Conservation (phyloP, 2,888 invertebrate species). For the Epirrita christyi region DNA sequence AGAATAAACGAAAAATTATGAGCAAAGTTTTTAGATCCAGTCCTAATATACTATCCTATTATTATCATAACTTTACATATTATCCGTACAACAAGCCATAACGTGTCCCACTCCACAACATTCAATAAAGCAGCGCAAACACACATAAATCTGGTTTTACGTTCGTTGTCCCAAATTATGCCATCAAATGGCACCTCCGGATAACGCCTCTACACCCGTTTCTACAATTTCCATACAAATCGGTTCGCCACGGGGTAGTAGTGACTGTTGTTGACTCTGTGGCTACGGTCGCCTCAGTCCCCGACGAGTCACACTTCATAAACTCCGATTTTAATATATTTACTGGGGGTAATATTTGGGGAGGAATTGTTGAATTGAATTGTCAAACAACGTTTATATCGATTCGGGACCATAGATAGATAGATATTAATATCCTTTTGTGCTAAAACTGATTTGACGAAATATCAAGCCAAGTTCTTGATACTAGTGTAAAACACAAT, state of each 20-base stretch:
- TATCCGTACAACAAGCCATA: conserved; percentile 56
- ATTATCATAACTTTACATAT: conserved; percentile 12
- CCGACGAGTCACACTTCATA: conserved; percentile 73
- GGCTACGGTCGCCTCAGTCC: conserved; percentile 29
- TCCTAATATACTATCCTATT: not conserved
- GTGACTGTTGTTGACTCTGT: conserved; percentile 27
- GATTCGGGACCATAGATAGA: conserved; percentile 13
- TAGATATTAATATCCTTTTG: not conserved
- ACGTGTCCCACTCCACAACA: conserved; percentile 68
- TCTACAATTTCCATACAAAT: conserved; percentile 81
- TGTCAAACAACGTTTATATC: conserved; percentile 28
- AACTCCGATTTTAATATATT: conserved; percentile 74
- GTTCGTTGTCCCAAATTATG: conserved; percentile 77
- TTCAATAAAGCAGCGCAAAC: conserved; percentile 74
- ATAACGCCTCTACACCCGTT: conserved; percentile 62
- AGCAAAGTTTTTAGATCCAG: too few relatives aligned
- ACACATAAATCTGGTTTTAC: conserved; percentile 77
- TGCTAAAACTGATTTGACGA: not conserved
- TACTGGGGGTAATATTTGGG: conserved; percentile 51
- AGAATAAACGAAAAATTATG: too few relatives aligned
- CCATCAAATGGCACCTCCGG: conserved; percentile 75
- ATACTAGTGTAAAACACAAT: too few relatives aligned
- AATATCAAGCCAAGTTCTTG: not conserved
- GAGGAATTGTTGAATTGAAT: conserved; percentile 38
- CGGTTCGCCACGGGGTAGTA: conserved; percentile 68